Base-by-base conservation (phyloP, 2,113 vertebrate genomes). In the Lophura nycthemera region DNA sequence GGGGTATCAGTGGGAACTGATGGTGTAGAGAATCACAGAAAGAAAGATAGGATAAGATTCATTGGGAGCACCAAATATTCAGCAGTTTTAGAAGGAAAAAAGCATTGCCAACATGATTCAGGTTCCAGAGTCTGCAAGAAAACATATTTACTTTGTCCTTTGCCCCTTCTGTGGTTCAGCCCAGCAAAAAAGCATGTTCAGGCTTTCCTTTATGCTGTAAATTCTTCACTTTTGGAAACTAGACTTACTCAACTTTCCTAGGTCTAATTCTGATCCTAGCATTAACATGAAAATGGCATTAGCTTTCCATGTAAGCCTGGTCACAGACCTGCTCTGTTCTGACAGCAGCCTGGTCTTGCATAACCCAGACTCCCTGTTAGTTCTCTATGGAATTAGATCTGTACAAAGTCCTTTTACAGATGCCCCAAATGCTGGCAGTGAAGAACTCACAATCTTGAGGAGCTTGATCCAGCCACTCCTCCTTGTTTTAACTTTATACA, bases 311-410 rank as follows among this genome's bases (percentile, higher is more conserved):
- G 6, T 36, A 30, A 74, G 29, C 21, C 19, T 60, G 64, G 6
- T 2, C 24, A 30, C 45, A 83, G n/a, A 66, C 10, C 5, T 24
- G 25, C 1, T 0, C 45, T 13, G 6, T 36, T 61, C 56, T 3
- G 2, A 83, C 89, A 74, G 59, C 38, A 87, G 42, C 32, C n/a
- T 43, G 13, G 34, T 32, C 59, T 63, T 54, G 20, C 50, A 45
- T 24, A 57, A 60, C 36, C 30, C 40, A 30, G 64, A 66, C 59
- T 65, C 34, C 25, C 43, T n/a, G 11, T n/a, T 76, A 57, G 20
- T 5, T 74, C 43, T 75, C 25, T 32, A 11, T 6, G 19, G 50
- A 64, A 69, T 54, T 71, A 59, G 15, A 19, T 70, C 73, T 38
- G 3, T 24, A 11, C 5, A 0, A 8, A 16, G 16, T 7, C 8